phyloP scores from a whole-genome alignment of 2,797 vertebrate genomes.

The Staurois parvus region DNA sequence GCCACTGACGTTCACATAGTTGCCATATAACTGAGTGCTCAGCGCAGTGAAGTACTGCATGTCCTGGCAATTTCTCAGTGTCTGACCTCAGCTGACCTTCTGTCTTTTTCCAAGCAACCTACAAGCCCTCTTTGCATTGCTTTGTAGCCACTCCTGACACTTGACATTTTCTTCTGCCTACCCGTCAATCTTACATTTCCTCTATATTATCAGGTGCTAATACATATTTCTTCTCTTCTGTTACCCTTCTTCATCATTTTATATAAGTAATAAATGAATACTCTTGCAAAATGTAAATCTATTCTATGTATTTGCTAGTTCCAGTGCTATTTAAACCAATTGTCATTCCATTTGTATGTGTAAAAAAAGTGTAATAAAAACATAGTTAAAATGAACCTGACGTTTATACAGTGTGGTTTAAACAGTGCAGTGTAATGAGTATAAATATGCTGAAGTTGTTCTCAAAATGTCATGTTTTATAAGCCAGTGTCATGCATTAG shows the following conservation, averaged over 20 bases:
- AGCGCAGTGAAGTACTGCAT: background rate
- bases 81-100: slow-evolving; percentile 8
- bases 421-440: slow-evolving; percentile 12
- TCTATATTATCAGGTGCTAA: background rate
- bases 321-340: background rate
- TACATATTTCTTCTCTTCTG: background rate
- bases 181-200: background rate
- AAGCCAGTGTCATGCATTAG: slow-evolving; percentile 20
- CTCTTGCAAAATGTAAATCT: background rate
- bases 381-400: slow-evolving; percentile 17
- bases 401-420: slow-evolving; percentile 25
- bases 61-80: background rate
- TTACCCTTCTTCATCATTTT: background rate
- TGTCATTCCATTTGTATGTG: slow-evolving; percentile 4
- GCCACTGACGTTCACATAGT: background rate
- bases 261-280: background rate
- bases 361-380: slow-evolving; percentile 28
- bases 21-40: background rate
- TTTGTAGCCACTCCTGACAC: background rate
- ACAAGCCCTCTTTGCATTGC: background rate
- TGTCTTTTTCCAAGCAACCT: background rate
- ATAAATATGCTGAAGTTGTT: slow-evolving; percentile 31
- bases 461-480: slow-evolving; percentile 28
- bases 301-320: background rate
- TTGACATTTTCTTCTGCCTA: slow-evolving; percentile 1